Base-by-base conservation (phyloP, 2,113 vertebrate species). In the Larimichthys crocea region DNA sequence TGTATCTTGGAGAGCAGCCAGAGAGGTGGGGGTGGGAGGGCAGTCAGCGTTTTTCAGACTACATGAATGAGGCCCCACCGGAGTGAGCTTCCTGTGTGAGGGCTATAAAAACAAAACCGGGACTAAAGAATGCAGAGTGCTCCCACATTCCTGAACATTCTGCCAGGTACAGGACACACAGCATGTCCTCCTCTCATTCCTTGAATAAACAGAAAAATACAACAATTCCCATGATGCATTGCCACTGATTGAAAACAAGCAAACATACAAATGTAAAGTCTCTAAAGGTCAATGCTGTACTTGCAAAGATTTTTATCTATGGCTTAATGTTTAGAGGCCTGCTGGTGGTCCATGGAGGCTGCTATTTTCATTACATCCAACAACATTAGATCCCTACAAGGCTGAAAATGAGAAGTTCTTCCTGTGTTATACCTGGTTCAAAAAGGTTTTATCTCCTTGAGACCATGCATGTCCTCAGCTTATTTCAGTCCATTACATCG, bases 41-140 rank as follows among this genome's bases (percentile, higher is more conserved):
- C 87, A 89, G 94, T 95, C 94, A 95, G 93, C 93, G 49, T 92
- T 95, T 94, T 92, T 94, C 86, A 92, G 89, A 79, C 91, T 82
- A 87, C 92, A 91, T 93, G 91, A 95, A 93, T 93, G 93, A 93
- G 92, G 91, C 92, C 88, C 92, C 78, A 73, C 76, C 73, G 74
- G 86, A 87, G 80, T 52, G 85, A 70, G 92, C 87, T 95, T 96
- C 95, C 94, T 95, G 93, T 92, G 92, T 87, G 89, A 81, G 90
- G 83, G 84, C 91, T 94, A 90, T 91, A 92, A 94, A 95, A 94
- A 95, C 92, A 94, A 92, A 89, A 81, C 80, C 50, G n/a, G 86
- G 72, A 46, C 78, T 88, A 76, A 84, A 94, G 86, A 92, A 88
- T 82, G 81, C 85, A 11, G 50, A 72, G 85, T 44, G 77, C 90